These are phyloP conservation scores for Chloroceryle amazona DNA, from an alignment of 2,797 vertebrate genomes.

Conservation along the genomic window DNA sequence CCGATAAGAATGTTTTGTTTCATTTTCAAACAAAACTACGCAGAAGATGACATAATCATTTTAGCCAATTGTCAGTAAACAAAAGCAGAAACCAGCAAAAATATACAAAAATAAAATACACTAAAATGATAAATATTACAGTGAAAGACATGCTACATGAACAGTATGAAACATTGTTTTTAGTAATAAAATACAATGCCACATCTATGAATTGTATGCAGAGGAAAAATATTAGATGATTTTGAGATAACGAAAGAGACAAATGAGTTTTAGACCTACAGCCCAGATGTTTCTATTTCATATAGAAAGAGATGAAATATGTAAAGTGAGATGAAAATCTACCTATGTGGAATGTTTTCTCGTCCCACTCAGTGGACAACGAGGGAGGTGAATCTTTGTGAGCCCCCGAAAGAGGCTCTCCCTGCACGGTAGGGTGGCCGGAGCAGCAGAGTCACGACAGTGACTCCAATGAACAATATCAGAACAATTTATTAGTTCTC, in stretches of 20 bases:
- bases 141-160: not conserved
- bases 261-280: not conserved
- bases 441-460: too few relatives aligned
- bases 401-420: too few relatives aligned
- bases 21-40: not conserved
- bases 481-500: too few relatives aligned
- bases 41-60: not conserved
- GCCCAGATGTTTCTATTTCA: not conserved
- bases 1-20: not conserved
- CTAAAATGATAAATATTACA: not conserved
- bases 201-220: not conserved
- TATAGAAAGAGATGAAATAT: not conserved
- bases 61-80: not conserved
- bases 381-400: too few relatives aligned
- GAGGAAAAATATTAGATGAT: not conserved
- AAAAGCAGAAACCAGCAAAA: not conserved
- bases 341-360: not conserved
- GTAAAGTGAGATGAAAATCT: not conserved
- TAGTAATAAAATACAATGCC: not conserved
- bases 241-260: not conserved
- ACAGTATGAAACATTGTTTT: not conserved
- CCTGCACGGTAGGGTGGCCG: too few relatives aligned
- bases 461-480: too few relatives aligned
- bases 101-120: not conserved
- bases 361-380: too few relatives aligned